Evolutionary conservation across 23 tunicate genomes (phyloP).

Genomic region (Trididemnum nubilum): DNA sequence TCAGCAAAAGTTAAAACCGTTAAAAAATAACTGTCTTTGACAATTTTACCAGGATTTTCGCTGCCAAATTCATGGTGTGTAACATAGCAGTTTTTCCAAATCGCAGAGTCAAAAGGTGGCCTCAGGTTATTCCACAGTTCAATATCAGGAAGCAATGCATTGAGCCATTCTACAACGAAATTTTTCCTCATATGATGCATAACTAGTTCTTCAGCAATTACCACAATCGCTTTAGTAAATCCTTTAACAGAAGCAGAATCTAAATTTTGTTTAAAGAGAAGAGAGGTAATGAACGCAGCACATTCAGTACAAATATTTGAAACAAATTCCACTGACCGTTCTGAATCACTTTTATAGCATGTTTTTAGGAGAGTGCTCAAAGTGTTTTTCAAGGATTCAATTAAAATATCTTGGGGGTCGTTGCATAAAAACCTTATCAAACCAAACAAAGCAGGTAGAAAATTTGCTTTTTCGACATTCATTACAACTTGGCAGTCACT

Average conservation of each 20-base stretch:
- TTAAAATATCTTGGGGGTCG: background rate
- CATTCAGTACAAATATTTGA: background rate
- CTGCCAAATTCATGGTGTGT: background rate
- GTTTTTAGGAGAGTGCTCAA: constrained; percentile 14
- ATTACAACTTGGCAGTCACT: background rate
- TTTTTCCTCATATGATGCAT: constrained; percentile 18
- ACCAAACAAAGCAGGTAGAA: background rate
- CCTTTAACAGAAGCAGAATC: background rate
- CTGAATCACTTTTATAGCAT: background rate
- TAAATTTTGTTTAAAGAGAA: background rate
- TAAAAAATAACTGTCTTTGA: background rate
- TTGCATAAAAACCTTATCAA: background rate
- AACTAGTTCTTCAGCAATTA: constrained; percentile 27
- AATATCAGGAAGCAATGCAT: background rate
- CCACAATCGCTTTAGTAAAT: background rate
- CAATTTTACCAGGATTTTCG: background rate
- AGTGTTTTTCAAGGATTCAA: background rate
- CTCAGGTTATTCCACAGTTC: background rate
- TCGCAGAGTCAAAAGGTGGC: background rate
- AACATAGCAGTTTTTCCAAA: background rate
- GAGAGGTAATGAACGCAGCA: background rate
- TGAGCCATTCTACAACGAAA: constrained; percentile 12
- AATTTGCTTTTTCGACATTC: background rate
- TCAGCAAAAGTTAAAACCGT: background rate
- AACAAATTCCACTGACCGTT: background rate